Evolutionary conservation across 2,888 invertebrate genomes (phyloP).

Genomic region (Mesochorus sp.): DNA sequence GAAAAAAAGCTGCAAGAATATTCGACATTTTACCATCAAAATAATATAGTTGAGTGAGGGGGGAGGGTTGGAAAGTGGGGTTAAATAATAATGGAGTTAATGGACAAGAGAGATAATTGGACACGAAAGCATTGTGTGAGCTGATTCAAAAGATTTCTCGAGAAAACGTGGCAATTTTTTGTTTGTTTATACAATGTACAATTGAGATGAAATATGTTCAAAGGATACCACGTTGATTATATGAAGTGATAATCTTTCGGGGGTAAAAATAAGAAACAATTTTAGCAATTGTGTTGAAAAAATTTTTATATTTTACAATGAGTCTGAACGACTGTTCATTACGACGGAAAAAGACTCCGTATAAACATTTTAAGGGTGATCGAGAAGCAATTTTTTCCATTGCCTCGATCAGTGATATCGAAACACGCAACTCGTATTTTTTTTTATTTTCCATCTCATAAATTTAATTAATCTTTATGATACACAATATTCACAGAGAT

Average conservation of each 20-base stretch:
- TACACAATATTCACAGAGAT: constrained; percentile 82
- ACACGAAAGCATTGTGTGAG: constrained; percentile 61
- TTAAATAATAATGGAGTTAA: constrained; percentile 2
- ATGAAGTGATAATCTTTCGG: constrained; percentile 42
- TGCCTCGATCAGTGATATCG: constrained; percentile 71
- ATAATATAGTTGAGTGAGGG: constrained; percentile 34
- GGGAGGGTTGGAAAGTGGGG: neutral
- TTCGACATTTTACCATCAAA: constrained; percentile 54
- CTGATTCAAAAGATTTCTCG: constrained; percentile 57
- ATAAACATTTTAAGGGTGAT: constrained; percentile 15
- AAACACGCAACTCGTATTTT: constrained; percentile 78
- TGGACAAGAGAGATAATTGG: constrained; percentile 38
- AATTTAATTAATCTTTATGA: constrained; percentile 82
- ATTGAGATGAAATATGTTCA: constrained; percentile 77
- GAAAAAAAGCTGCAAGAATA: constrained; percentile 40
- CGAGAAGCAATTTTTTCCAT: constrained; percentile 34
- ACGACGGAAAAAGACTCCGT: constrained; percentile 51
- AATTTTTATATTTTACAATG: constrained; percentile 72
- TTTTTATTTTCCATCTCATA: constrained; percentile 70
- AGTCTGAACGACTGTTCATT: constrained; percentile 11
- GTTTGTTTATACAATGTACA: constrained; percentile 81
- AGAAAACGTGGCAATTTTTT: constrained; percentile 71
- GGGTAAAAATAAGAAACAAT: constrained; percentile 40
- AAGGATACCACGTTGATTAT: constrained; percentile 70
- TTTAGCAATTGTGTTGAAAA: constrained; percentile 68